A percentile compares a stretch with the other conserved stretches of the same genome.
Conservation (phyloP, 2,113 vertebrate species). For the Diadophis punctatus region DNA sequence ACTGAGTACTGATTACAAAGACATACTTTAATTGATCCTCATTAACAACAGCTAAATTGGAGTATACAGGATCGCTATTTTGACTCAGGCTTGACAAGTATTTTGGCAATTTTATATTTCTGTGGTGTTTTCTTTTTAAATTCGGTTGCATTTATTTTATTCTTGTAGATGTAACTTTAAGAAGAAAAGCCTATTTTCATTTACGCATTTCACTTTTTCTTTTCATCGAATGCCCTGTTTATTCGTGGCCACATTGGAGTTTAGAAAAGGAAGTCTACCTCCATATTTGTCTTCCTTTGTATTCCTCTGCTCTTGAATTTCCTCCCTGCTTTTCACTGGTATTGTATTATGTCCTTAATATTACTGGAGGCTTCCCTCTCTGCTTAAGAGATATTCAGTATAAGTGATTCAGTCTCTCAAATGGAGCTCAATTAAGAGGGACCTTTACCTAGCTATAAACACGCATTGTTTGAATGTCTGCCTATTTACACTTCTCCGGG, state of each 20-base stretch:
- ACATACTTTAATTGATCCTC: slow-evolving; percentile 11
- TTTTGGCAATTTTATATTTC: not conserved
- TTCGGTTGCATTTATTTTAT: not conserved
- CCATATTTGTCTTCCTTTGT: not conserved
- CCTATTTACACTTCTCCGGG: not conserved
- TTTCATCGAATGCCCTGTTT: not conserved
- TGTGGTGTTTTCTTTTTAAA: not conserved
- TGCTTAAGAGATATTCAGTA: not conserved
- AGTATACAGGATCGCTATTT: not conserved
- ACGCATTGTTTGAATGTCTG: not conserved
- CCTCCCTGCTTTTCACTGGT: not conserved
- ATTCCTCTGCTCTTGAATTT: not conserved
- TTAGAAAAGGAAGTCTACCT: not conserved
- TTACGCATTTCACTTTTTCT: not conserved
- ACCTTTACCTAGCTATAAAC: not conserved
- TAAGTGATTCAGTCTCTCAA: not conserved
- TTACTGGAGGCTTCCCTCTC: not conserved
- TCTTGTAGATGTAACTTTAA: not conserved
- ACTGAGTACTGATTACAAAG: not conserved
- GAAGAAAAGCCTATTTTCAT: not conserved
- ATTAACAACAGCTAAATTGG: not conserved
- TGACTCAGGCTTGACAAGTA: not conserved
- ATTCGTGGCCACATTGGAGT: not conserved
- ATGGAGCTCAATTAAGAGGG: not conserved
- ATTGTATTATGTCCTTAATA: not conserved